These are phyloP conservation scores for Ophioninae sp. DNA, from an alignment of 2,888 invertebrate species.

Conservation along the genomic window DNA sequence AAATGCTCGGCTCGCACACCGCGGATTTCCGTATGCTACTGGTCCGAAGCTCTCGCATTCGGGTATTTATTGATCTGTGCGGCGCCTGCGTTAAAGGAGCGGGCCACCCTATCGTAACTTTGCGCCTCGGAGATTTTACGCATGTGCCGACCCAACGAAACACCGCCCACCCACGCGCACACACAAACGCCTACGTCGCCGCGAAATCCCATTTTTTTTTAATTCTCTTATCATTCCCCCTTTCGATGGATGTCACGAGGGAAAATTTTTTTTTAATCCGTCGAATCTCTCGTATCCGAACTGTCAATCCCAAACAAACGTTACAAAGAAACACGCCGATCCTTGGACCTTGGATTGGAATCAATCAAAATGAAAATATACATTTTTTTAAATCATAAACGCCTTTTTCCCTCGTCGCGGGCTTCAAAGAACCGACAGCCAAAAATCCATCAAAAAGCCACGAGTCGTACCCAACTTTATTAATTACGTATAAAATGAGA, in stretches of 20 bases:
- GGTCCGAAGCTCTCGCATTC: conserved; percentile 77
- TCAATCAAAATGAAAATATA: too few relatives aligned
- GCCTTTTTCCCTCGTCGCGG: background rate
- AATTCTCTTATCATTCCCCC: background rate
- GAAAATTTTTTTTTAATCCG: background rate
- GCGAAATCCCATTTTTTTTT: background rate
- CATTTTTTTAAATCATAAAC: too few relatives aligned
- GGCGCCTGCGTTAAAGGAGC: conserved; percentile 76
- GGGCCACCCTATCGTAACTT: conserved; percentile 57
- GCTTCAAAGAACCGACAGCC: background rate
- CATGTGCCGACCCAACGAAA: conserved; percentile 60
- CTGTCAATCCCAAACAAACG: background rate
- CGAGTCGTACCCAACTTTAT: conserved; percentile 72
- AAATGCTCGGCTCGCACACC: conserved; percentile 72
- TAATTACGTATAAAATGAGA: conserved; percentile 72
- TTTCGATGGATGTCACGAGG: background rate
- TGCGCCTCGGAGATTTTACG: conserved; percentile 51
- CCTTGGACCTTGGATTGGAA: too few relatives aligned
- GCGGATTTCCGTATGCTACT: conserved; percentile 77
- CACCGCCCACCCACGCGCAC: conserved; percentile 6
- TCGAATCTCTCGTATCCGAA: background rate
- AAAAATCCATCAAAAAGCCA: conserved; percentile 56
- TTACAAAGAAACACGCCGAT: too few relatives aligned
- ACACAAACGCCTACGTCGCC: conserved; percentile 11
- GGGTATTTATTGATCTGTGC: conserved; percentile 78